These are phyloP conservation scores for Euclidia mi DNA, from an alignment of 2,888 invertebrate genomes.

Conservation along the genomic window DNA sequence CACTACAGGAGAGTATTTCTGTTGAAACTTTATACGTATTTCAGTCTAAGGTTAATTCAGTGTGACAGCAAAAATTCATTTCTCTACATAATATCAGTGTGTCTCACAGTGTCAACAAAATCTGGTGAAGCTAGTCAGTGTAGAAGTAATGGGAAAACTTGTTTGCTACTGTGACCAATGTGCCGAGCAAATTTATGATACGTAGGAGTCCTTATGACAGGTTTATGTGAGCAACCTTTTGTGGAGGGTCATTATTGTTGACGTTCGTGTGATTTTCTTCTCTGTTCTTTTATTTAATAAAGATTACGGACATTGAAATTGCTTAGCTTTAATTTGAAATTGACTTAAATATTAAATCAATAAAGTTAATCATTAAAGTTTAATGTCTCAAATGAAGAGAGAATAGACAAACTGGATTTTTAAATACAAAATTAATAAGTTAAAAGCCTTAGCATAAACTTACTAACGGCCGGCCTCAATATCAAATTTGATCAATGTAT, in stretches of 20 bases:
- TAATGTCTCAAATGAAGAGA: too few species aligned
- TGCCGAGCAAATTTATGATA: constrained; percentile 56
- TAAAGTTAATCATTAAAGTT: too few species aligned
- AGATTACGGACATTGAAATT: too few species aligned
- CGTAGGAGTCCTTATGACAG: constrained; percentile 53
- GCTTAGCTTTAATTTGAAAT: too few species aligned
- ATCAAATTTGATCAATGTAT: too few species aligned
- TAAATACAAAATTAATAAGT: neutral
- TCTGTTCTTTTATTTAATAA: constrained; percentile 12
- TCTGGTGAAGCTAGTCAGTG: constrained; percentile 51
- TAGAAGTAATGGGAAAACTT: constrained; percentile 82
- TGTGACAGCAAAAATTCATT: constrained; percentile 19
- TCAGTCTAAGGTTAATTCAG: constrained; percentile 13
- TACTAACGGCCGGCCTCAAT: too few species aligned
- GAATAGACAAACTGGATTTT: too few species aligned
- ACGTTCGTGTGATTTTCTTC: constrained; percentile 35
- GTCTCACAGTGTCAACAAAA: constrained; percentile 46
- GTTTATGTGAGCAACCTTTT: constrained; percentile 55
- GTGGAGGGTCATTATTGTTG: constrained; percentile 43
- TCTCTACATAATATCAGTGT: constrained; percentile 28
- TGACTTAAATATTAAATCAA: too few species aligned
- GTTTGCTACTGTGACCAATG: constrained; percentile 65
- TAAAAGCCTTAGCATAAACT: too few species aligned
- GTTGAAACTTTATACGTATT: neutral
- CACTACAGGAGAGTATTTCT: too few species aligned